Percentiles rank a stretch among this genome's conserved stretches.
Conservation (phyloP, 2,888 invertebrate genomes). For the Clistopyga incitator region DNA sequence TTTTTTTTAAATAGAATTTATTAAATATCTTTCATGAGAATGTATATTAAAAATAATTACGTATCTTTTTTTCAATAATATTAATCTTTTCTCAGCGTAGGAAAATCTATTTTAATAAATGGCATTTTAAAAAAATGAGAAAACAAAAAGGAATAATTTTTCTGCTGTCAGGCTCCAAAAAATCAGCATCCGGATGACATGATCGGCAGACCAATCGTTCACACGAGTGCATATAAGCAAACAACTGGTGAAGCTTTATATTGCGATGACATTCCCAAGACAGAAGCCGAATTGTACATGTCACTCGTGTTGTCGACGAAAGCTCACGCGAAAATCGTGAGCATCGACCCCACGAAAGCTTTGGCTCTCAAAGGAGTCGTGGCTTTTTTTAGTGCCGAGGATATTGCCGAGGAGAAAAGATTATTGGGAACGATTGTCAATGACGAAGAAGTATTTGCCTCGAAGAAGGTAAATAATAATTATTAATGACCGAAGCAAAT, state of each 20-base stretch:
- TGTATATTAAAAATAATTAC: too few species aligned
- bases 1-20: too few species aligned
- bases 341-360: slow-evolving; percentile 91
- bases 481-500: background rate
- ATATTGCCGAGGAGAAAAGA: slow-evolving; percentile 89
- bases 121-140: background rate
- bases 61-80: too few species aligned
- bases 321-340: slow-evolving; percentile 92
- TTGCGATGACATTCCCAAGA: slow-evolving; percentile 93
- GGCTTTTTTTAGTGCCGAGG: slow-evolving; percentile 92
- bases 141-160: background rate
- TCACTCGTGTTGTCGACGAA: slow-evolving; percentile 92
- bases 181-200: slow-evolving; percentile 88
- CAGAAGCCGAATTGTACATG: slow-evolving; percentile 92
- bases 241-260: slow-evolving; percentile 96
- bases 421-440: slow-evolving; percentile 89
- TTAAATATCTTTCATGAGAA: too few species aligned
- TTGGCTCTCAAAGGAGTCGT: slow-evolving; percentile 91
- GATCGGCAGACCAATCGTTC: slow-evolving; percentile 92
- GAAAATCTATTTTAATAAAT: slow-evolving; percentile 75
- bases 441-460: slow-evolving; percentile 94
- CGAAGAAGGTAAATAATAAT: slow-evolving; percentile 86
- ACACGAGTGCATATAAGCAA: slow-evolving; percentile 94
- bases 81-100: too few species aligned
- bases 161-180: slow-evolving; percentile 82